Percentiles rank a stretch among this genome's conserved stretches.
phyloP scores from a whole-genome alignment of 2,113 vertebrate genomes.

The Taxidea taxus region DNA sequence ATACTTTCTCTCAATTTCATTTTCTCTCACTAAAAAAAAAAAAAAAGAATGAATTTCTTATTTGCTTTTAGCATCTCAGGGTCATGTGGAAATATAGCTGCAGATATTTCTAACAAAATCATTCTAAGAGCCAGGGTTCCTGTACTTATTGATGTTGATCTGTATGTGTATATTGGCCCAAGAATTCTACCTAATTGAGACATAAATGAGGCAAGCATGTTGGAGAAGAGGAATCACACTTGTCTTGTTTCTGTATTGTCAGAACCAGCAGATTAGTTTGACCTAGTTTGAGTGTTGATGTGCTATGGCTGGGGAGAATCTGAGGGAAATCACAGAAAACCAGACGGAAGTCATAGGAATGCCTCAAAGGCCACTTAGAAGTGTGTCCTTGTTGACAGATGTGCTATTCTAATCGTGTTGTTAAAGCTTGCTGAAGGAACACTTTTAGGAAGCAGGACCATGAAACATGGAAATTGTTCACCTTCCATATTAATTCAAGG shows the following conservation, averaged over 20 bases:
- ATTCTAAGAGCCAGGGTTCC: neutral
- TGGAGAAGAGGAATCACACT: neutral
- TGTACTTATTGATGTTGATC: neutral
- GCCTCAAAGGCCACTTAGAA: neutral
- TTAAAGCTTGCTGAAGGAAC: neutral
- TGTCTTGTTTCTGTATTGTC: neutral
- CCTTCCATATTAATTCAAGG: neutral
- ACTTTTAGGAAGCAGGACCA: neutral
- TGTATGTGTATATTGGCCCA: neutral
- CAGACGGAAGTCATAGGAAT: neutral
- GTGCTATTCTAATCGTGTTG: rapidly evolving
- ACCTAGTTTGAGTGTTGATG: neutral
- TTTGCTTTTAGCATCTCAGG: neutral
- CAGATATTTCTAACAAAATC: neutral
- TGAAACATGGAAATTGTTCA: too few relatives aligned
- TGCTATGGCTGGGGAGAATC: rapidly evolving
- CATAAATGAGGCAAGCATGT: neutral
- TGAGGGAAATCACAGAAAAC: neutral
- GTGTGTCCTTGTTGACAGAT: neutral
- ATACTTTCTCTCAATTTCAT: neutral
- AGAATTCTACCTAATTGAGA: neutral
- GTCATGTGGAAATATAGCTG: neutral
- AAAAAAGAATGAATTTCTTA: neutral
- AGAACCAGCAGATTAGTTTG: neutral
- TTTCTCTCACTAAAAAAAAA: neutral